Percentiles rank a stretch among this genome's conserved stretches.
Evolutionary conservation across 2,797 vertebrate genomes (phyloP).

Genomic region (Pangasius djambal): DNA sequence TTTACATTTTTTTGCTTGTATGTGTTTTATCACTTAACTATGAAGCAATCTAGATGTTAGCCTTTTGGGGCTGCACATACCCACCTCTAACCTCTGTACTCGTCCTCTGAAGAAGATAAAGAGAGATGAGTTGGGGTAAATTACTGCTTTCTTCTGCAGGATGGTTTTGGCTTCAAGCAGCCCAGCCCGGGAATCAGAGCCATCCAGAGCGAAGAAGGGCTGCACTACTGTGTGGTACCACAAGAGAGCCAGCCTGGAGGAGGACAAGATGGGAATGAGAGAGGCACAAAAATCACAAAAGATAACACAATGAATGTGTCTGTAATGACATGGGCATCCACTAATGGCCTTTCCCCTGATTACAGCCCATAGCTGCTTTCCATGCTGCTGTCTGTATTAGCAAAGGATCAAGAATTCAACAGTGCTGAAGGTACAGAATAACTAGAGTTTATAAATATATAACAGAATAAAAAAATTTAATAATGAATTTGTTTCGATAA

Average conservation of each 20-base stretch:
- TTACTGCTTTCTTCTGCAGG: constrained; percentile 88
- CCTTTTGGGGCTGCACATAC: neutral
- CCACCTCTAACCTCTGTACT: constrained; percentile 96
- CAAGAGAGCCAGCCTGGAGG: constrained; percentile 86
- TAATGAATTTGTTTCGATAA: neutral
- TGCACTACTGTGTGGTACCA: constrained; percentile 99
- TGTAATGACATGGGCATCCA: neutral
- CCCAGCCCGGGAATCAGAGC: constrained; percentile 87
- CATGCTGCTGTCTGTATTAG: neutral
- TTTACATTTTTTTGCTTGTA: neutral
- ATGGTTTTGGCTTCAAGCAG: constrained; percentile 93
- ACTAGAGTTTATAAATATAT: neutral
- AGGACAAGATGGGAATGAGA: constrained; percentile 28
- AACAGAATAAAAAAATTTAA: neutral
- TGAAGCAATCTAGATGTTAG: neutral
- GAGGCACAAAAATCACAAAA: neutral
- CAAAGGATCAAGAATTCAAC: neutral
- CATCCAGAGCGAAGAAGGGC: constrained; percentile 96
- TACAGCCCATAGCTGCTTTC: neutral
- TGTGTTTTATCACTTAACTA: too few relatives aligned
- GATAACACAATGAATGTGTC: neutral
- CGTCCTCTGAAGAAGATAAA: constrained; percentile 99
- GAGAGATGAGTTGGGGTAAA: constrained; percentile 96
- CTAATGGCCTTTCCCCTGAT: neutral
- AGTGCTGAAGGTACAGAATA: neutral